phyloP scores from a whole-genome alignment of 2,888 invertebrate genomes.

The Hirtodrosophila alboralis region DNA sequence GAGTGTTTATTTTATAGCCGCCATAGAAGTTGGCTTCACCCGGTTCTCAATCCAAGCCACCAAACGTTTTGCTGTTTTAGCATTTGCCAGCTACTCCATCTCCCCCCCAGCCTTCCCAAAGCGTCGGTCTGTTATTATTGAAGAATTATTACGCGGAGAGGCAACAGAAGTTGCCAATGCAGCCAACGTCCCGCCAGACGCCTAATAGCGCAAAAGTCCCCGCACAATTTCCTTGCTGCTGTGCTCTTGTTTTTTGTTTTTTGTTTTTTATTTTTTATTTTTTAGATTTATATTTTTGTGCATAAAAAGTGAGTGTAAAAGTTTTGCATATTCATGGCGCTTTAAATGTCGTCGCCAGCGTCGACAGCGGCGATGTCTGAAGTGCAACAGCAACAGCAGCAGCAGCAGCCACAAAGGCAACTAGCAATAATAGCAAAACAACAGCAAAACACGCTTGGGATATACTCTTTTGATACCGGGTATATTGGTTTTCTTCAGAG shows the following conservation, averaged over 20 bases:
- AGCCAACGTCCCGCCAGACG: slow-evolving; percentile 29
- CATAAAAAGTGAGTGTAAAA: slow-evolving; percentile 74
- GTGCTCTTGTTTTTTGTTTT: slow-evolving; percentile 31
- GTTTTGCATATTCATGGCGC: slow-evolving; percentile 79
- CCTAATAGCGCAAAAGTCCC: slow-evolving; percentile 61
- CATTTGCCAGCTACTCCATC: not conserved
- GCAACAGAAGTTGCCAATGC: slow-evolving; percentile 68
- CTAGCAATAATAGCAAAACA: slow-evolving; percentile 44
- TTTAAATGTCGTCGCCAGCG: slow-evolving; percentile 74
- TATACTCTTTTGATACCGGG: slow-evolving; percentile 37
- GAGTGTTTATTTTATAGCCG: slow-evolving; percentile 75
- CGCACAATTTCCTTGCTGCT: slow-evolving; percentile 41
- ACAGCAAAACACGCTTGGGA: slow-evolving; percentile 16
- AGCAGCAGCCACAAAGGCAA: slow-evolving; percentile 66
- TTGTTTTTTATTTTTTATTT: no score
- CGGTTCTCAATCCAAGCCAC: slow-evolving; percentile 30
- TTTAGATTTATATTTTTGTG: slow-evolving; percentile 60
- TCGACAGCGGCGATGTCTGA: slow-evolving; percentile 54
- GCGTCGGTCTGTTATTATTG: slow-evolving; percentile 64
- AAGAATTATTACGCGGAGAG: slow-evolving; percentile 71
- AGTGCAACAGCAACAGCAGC: slow-evolving; percentile 54
- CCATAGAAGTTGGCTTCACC: slow-evolving; percentile 59
- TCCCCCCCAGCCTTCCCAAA: not conserved
- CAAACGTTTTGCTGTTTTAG: slow-evolving; percentile 49
- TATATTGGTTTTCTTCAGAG: not conserved